Evolutionary conservation across 35 echinoderm and acorn worm species (phyloP).

Genomic region (Lytechinus pictus): DNA sequence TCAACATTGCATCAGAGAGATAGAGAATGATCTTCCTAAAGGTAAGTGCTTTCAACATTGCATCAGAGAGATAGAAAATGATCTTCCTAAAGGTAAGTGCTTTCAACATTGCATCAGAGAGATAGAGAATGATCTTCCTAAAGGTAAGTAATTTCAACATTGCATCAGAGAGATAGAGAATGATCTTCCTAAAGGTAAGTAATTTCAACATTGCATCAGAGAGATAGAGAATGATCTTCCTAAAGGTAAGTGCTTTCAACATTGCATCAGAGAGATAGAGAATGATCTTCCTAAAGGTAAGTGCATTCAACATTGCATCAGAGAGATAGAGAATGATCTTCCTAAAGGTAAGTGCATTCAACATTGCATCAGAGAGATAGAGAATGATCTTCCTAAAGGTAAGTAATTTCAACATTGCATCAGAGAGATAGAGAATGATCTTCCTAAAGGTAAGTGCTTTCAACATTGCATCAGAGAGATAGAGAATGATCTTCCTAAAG

Average conservation of each 20-base stretch:
- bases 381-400: conserved; percentile 83
- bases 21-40: conserved; percentile 76
- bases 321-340: conserved; percentile 71
- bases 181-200: conserved; percentile 82
- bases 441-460: conserved; percentile 84
- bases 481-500: conserved; percentile 76
- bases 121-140: conserved; percentile 70
- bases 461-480: conserved; percentile 86
- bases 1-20: conserved; percentile 85
- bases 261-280: conserved; percentile 79
- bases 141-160: conserved; percentile 86
- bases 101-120: conserved; percentile 89
- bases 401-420: conserved; percentile 81
- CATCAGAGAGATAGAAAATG: conserved; percentile 73
- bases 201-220: conserved; percentile 82
- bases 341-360: conserved; percentile 85
- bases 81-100: conserved; percentile 79
- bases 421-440: conserved; percentile 71
- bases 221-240: conserved; percentile 73
- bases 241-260: conserved; percentile 89
- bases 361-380: conserved; percentile 80
- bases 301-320: conserved; percentile 77
- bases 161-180: conserved; percentile 77
- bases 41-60: conserved; percentile 89
- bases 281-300: conserved; percentile 84